A percentile compares a stretch with the other conserved stretches of the same genome.
Conservation (phyloP, 2,113 vertebrate genomes). For the Rhizomys pruinosus region DNA sequence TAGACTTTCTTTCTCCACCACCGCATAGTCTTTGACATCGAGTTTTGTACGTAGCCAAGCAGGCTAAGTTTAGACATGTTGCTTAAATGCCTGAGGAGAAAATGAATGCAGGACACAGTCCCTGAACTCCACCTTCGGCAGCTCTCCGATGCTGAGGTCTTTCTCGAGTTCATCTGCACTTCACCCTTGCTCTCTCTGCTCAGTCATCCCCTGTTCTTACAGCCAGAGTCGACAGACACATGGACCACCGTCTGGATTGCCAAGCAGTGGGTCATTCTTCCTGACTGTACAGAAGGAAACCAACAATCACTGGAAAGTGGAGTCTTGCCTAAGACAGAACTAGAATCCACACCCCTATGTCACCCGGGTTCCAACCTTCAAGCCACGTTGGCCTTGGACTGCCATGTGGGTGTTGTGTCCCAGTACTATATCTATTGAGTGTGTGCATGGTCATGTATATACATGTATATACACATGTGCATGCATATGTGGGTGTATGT, state of each 20-base stretch:
- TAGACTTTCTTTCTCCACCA: rapidly evolving
- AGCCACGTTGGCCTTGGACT: neutral
- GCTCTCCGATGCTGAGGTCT: neutral
- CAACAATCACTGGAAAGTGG: neutral
- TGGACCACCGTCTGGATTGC: too few species aligned
- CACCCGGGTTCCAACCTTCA: neutral
- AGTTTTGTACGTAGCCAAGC: neutral
- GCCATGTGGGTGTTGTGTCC: rapidly evolving
- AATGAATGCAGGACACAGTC: neutral
- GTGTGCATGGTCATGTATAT: too few species aligned
- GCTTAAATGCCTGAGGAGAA: neutral
- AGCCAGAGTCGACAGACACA: rapidly evolving
- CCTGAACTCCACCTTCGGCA: neutral
- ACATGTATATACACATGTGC: neutral
- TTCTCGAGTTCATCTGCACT: neutral
- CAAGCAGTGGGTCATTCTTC: neutral
- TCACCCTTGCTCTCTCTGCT: neutral
- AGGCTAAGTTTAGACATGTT: neutral
- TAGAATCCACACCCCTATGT: rapidly evolving
- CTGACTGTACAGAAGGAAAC: neutral
- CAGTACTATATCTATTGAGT: neutral
- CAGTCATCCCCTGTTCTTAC: rapidly evolving
- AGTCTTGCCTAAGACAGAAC: neutral
- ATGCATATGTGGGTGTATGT: neutral
- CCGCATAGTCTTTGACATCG: neutral